Evolutionary conservation across 2,888 invertebrate species (phyloP), one percentile per base, ranked within the genome.

Genomic region (Leucophenga montana): DNA sequence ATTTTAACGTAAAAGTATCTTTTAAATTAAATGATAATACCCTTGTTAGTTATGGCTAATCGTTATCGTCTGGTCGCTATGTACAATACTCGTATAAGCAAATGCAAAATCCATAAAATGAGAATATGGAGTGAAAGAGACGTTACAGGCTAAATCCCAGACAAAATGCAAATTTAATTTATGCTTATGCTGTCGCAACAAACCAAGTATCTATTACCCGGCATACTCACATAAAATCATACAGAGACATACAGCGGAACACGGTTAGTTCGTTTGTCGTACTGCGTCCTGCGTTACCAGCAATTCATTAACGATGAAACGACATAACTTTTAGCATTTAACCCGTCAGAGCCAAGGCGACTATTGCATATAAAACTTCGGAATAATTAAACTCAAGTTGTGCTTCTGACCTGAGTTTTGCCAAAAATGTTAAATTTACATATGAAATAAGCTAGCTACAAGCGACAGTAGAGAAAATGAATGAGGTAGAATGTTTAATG

Each of bases 361-460:
- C 39, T 61, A 18, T 33, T 27, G 18, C 22, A 39, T 39, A 39
- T 5, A 39, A 39, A 39, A 61, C 61, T 66, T 66, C 22, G 65
- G 69, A 69, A 72, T 72, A 72, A 72, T 72, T 72, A 69, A 72
- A 69, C 67, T 72, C 59, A 65, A 61, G 62, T 61, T 64, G 61
- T 31, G 33, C 62, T 64, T 50, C 48, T 65, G 27, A 53, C 18
- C 44, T 48, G 18, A n/a, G 62, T 62, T 50, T 22, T 62, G 50
- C 48, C 18, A 65, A 46, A 70, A 68, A 68, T 69, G 67, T 56
- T 67, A 56, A 67, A 72, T 72, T 73, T 70, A 72, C 72, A 68
- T 71, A 59, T 70, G 62, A 64, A 64, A 64, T 64, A 46, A 64
- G 62, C 62, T 22, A 14, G 44, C 39, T 39, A 39, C 39, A 39